These are phyloP conservation scores for Pangasius macronema DNA, from an alignment of 2,797 vertebrate species.

Conservation along the genomic window DNA sequence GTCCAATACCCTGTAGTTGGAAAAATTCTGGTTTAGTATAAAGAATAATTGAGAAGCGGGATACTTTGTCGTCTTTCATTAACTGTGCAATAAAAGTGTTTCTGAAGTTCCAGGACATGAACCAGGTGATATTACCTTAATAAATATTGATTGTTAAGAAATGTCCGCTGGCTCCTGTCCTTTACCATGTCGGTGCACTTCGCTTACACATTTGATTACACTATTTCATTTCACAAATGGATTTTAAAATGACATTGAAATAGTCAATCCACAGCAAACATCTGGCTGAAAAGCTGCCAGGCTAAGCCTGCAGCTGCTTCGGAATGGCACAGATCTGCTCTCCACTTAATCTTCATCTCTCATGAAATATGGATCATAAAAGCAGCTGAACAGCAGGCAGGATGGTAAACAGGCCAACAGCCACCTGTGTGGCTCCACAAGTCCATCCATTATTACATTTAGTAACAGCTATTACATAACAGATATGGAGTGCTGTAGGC, in stretches of 20 bases:
- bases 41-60: background rate
- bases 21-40: background rate
- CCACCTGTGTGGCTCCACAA: constrained; percentile 39
- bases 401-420: constrained; percentile 45
- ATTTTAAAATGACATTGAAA: constrained; percentile 40
- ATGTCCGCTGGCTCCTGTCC: background rate
- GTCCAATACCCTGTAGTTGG: background rate
- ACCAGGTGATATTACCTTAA: background rate
- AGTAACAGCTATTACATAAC: constrained; percentile 29
- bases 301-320: constrained; percentile 35
- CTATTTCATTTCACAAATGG: constrained; percentile 3
- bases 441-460: constrained; percentile 44
- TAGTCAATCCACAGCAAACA: constrained; percentile 40
- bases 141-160: background rate
- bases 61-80: background rate
- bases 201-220: constrained; percentile 7
- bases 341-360: constrained; percentile 53
- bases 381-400: constrained; percentile 46
- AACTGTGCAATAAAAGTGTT: background rate
- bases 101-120: background rate
- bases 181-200: background rate
- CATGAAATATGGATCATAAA: constrained; percentile 56
- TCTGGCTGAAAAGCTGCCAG: constrained; percentile 46
- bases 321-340: constrained; percentile 43
- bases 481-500: constrained; percentile 2